Base-by-base conservation (phyloP, 2,113 vertebrate genomes). In the Trichomycterus rosablanca region DNA sequence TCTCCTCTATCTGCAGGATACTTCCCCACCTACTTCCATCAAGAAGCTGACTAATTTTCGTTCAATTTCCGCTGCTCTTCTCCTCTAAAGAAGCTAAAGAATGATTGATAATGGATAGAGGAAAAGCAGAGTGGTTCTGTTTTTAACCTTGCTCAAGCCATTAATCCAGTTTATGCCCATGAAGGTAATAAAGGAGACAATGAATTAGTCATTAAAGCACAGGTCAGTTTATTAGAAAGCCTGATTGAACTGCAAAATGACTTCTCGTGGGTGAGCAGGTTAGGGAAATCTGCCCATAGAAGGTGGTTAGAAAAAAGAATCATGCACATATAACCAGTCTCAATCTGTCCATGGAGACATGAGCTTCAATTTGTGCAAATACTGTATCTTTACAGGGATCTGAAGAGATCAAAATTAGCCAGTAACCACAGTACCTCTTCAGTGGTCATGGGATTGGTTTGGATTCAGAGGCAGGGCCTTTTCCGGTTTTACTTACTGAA, bases 131-230 rank as follows among this genome's bases (percentile, higher is more conserved):
- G 80, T 69, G 78, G 76, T 80, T 84, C 84, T 84, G 84, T 88
- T 86, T 86, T 86, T 87, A 87, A 87, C 83, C 87, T 86, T 83
- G 81, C 78, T 85, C 73, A 81, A 85, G 82, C 83, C 87, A 84
- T 87, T 86, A 87, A 86, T 87, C 80, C 76, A 67, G 78, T 87
- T 86, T 85, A 87, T 86, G 80, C 81, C 82, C 81, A 80, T 76
- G 79, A 80, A 84, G 79, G 81, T 83, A 84, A 84, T 87, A 83
- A 87, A 87, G 81, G 77, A 81, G 83, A 81, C 83, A 84, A 82
- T 86, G 83, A 85, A 86, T 84, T 86, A 87, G 79, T 85, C 80
- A 82, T 87, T 87, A 87, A 84, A 83, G 80, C 67, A 71, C 78
- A 83, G 82, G 83, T 87, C 81, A 84, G 82, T 85, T 87, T 84